phyloP scores from a whole-genome alignment of 92 coral and sea anemone genomes.

The Zoanthus sociatus region DNA sequence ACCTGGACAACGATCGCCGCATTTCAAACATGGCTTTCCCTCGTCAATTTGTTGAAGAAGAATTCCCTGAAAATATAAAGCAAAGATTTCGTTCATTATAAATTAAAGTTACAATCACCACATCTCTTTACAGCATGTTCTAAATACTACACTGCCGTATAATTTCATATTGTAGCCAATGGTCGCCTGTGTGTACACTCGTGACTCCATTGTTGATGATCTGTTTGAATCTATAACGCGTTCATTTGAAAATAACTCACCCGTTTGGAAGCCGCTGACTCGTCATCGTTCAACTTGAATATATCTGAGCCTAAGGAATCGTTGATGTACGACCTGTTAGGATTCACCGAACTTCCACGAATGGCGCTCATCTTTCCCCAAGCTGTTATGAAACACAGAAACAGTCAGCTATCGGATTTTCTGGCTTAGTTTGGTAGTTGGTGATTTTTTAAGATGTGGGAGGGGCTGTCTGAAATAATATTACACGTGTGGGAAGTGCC shows the following conservation, averaged over 20 bases:
- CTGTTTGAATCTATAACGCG: slow-evolving; percentile 7
- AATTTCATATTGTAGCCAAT: slow-evolving; percentile 4
- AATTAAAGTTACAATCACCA: neutral
- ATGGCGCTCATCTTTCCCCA: slow-evolving; percentile 5
- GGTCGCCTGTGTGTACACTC: neutral
- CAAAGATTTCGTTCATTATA: neutral
- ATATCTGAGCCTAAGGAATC: slow-evolving; percentile 71
- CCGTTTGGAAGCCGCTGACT: slow-evolving; percentile 80
- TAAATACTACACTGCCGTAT: neutral
- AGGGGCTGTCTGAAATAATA: slow-evolving; percentile 36
- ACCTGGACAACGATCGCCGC: slow-evolving; percentile 87
- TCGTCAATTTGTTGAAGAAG: slow-evolving; percentile 87
- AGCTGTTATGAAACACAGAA: slow-evolving; percentile 21
- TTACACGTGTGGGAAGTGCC: slow-evolving; percentile 2
- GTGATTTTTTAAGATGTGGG: slow-evolving; percentile 21
- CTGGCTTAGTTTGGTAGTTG: slow-evolving; percentile 4
- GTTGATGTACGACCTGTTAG: neutral
- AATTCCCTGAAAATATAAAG: slow-evolving; percentile 68
- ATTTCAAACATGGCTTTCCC: slow-evolving; percentile 86
- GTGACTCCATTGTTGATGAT: slow-evolving; percentile 17
- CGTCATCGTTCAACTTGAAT: slow-evolving; percentile 67
- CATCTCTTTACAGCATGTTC: neutral
- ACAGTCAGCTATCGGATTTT: slow-evolving; percentile 39
- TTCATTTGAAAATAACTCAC: slow-evolving; percentile 46
- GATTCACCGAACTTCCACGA: neutral